Base-by-base conservation (phyloP, 2,888 invertebrate species). In the Tipula confusa region DNA sequence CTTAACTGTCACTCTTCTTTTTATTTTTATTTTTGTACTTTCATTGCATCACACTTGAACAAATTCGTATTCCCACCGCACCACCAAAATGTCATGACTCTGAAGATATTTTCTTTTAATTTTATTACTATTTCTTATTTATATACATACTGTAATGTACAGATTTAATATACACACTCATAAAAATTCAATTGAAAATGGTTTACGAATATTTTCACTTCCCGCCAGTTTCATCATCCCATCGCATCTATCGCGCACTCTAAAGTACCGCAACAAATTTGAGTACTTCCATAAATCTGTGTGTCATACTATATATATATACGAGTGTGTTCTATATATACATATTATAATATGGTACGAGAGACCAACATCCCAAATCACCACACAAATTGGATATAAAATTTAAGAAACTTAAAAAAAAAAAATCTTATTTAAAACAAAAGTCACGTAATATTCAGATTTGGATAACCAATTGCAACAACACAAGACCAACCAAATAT, bases 221-320 rank as follows among this genome's bases (percentile, higher is more conserved):
- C 64, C 24, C 64, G 64, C 64, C 64, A 11, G 64, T 64, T 64
- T 64, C 64, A 64, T 64, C 64, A 64, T 64, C 64, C 9, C 64
- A 64, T 24, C 64, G 64, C 33, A 33, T 2, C 33, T 6, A n/a
- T n/a, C n/a, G n/a, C n/a, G n/a, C 43, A 6, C 48, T 48, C 48
- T 24, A 64, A 64, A 64, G 64, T 64, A 64, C 64, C 64, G 24
- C 9, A 64, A 24, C 64, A 64, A 64, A 64, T 64, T 64, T 64
- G 64, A 64, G 64, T 64, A 64, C 64, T 64, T 64, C 64, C 64
- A 64, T 64, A 64, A 64, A 64, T 64, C 64, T 64, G 64, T 64
- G 64, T 64, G 64, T 24, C 64, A 64, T 64, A 43, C 11, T 11
- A 11, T 36, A 11, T 36, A 36, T 36, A 36, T 36, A 36, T 36